Evolutionary conservation across 2,113 vertebrate genomes (phyloP).

Genomic region (Onychostruthus taczanowskii): DNA sequence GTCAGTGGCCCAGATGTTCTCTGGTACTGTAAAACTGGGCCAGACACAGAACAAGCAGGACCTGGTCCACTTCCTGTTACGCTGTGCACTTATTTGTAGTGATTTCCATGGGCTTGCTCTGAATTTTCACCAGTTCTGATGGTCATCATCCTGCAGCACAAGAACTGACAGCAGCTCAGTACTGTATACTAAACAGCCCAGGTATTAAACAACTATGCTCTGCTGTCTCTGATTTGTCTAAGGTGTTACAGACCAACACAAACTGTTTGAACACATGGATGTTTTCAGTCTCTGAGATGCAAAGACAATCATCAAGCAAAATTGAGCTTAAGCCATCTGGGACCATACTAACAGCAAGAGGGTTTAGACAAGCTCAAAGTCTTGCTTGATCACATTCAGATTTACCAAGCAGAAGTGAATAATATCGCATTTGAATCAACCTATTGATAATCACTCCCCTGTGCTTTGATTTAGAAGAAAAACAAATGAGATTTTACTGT

Average conservation of each 20-base stretch:
- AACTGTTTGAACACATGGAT: background rate
- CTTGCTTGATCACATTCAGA: background rate
- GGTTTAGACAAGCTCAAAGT: background rate
- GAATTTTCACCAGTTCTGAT: background rate
- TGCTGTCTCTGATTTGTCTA: background rate
- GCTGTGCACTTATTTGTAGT: background rate
- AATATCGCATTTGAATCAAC: background rate
- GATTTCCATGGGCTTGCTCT: background rate
- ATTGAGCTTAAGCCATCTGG: background rate
- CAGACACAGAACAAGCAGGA: background rate
- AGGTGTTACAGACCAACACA: background rate
- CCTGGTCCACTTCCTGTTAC: background rate
- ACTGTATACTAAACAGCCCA: background rate
- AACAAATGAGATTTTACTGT: background rate
- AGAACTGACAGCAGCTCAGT: background rate
- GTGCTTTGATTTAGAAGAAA: background rate
- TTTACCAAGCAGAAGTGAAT: background rate
- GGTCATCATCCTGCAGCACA: background rate
- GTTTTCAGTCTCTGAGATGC: background rate
- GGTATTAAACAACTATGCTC: background rate
- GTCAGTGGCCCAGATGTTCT: background rate
- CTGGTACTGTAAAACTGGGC: background rate
- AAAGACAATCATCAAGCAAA: background rate
- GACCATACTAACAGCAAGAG: background rate
- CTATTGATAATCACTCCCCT: background rate